Conservation (phyloP, 2,113 vertebrate species). For the Syngnathoides biaculeatus region DNA sequence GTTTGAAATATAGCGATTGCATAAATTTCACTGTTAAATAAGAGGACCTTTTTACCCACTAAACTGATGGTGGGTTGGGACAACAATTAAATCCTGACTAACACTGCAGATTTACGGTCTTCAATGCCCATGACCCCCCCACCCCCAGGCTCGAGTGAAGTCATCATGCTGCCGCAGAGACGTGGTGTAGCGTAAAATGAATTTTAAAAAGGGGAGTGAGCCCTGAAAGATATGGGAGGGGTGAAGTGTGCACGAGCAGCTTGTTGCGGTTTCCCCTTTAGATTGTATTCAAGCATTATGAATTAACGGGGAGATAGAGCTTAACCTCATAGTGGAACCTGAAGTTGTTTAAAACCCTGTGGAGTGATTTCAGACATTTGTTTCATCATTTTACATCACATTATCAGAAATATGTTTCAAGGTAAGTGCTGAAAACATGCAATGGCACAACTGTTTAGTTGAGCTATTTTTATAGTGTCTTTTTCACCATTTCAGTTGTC, state of each 20-base stretch:
- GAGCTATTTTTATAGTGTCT: no score
- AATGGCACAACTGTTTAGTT: no score
- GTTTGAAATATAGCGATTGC: conserved; percentile 63
- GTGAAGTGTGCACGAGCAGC: conserved; percentile 44
- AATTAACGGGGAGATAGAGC: conserved; percentile 51
- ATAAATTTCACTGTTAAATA: conserved; percentile 62
- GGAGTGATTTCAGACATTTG: no score
- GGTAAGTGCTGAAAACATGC: no score
- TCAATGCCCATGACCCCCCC: conserved; percentile 17
- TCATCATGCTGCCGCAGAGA: conserved; percentile 52
- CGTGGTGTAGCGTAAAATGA: conserved; percentile 41
- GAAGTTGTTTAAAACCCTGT: not conserved
- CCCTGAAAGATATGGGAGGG: conserved; percentile 40
- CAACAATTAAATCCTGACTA: conserved; percentile 66
- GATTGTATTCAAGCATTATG: conserved; percentile 45
- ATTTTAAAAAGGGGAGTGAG: conserved; percentile 47
- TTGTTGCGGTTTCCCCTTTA: conserved; percentile 30
- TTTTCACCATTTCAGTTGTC: no score
- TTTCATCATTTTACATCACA: no score
- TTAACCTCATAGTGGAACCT: conserved; percentile 2
- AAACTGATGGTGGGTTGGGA: conserved; percentile 56
- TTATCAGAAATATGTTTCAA: no score
- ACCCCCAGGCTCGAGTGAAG: conserved; percentile 56
- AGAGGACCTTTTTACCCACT: conserved; percentile 43
- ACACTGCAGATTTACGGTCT: conserved; percentile 69